Evolutionary conservation across 1,140 invertebrate genomes (phyloP).

Genomic region (Platorchestia sp.): DNA sequence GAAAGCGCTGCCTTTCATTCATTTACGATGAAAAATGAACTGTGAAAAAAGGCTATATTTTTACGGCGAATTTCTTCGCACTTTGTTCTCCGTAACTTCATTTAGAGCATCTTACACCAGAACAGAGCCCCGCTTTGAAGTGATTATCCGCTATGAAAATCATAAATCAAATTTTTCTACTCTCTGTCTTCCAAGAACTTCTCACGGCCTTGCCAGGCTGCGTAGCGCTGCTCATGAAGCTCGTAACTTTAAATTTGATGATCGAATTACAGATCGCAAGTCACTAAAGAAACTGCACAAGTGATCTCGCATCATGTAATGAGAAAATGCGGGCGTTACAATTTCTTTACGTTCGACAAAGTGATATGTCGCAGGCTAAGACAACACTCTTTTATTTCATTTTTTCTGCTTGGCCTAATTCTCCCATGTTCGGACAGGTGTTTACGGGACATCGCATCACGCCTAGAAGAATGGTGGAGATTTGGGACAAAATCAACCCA

Average conservation of each 20-base stretch:
- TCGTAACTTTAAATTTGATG: not conserved
- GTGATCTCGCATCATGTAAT: too few species aligned
- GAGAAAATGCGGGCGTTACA: too few species aligned
- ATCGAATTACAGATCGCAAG: not conserved
- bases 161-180: not conserved
- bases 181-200: not conserved
- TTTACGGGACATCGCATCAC: constrained; percentile 64
- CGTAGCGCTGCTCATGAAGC: not conserved
- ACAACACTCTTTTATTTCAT: too few species aligned
- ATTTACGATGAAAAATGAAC: not conserved
- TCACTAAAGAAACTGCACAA: not conserved
- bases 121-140: not conserved
- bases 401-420: not conserved
- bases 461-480: constrained; percentile 62
- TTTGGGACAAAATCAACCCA: constrained; percentile 66
- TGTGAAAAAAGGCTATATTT: not conserved
- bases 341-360: too few species aligned
- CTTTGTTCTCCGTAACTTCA: not conserved
- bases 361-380: too few species aligned
- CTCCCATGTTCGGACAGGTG: constrained; percentile 38
- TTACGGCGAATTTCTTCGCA: not conserved
- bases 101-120: not conserved
- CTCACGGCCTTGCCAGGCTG: not conserved
- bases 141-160: not conserved
- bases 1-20: not conserved